A percentile compares a stretch with the other conserved stretches of the same genome.
Conservation (phyloP, 1,140 invertebrate genomes). For the Drosophila sechellia region DNA sequence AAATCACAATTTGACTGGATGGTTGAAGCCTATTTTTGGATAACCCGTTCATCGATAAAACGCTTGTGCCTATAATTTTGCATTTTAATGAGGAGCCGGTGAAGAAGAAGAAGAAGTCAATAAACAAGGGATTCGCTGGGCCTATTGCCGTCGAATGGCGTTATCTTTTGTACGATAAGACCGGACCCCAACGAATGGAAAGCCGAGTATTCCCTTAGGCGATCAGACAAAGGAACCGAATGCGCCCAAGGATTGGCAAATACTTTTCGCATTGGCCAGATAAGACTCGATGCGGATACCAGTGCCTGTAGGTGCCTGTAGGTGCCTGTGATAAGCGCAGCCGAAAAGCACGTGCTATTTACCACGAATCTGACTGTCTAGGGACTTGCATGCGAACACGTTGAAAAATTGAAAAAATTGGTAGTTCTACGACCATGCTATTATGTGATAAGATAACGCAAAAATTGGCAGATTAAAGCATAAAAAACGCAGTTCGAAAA, state of each 20-base stretch:
- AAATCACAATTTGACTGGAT: background rate
- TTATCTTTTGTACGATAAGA: conserved; percentile 31
- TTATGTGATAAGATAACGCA: background rate
- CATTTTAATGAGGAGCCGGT: background rate
- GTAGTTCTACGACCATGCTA: no score
- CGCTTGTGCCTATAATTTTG: conserved; percentile 6
- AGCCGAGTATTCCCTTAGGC: background rate
- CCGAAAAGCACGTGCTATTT: conserved; percentile 3
- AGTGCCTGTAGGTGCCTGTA: background rate
- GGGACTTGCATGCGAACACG: background rate
- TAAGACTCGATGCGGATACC: conserved; percentile 16
- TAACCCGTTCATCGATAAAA: background rate
- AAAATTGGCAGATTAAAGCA: background rate
- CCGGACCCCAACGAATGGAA: background rate
- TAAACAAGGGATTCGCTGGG: conserved; percentile 30
- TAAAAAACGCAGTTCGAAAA: no score
- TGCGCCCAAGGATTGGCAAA: conserved; percentile 18
- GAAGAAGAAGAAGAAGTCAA: conserved; percentile 2
- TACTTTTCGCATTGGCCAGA: conserved; percentile 31
- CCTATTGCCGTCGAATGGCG: conserved; percentile 4
- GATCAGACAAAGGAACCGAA: conserved; percentile 4
- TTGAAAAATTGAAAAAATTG: no score
- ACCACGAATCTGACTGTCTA: background rate
- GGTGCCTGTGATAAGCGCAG: no score
- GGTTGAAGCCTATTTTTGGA: background rate